Evolutionary conservation across 2,113 vertebrate species (phyloP).

Genomic region (Oxyura jamaicensis): DNA sequence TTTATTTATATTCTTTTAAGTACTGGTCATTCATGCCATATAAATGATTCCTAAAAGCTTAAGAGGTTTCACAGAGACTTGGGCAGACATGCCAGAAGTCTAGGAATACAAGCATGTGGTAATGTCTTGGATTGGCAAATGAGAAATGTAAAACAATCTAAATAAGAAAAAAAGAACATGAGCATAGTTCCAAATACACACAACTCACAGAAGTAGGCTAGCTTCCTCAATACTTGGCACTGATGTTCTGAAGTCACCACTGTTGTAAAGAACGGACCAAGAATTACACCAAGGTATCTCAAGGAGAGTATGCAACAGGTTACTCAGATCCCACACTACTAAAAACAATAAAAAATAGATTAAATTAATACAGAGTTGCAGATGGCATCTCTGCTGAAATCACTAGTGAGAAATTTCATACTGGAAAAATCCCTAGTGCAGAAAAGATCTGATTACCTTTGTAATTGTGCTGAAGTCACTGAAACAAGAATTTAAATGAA

Average conservation of each 20-base stretch:
- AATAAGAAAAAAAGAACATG: neutral
- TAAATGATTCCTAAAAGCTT: neutral
- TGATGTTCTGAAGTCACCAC: neutral
- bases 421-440: neutral
- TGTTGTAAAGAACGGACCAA: neutral
- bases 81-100: neutral
- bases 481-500: neutral
- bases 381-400: neutral
- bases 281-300: neutral
- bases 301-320: neutral
- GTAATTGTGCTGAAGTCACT: neutral
- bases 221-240: neutral
- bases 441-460: neutral
- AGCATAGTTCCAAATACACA: neutral
- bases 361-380: neutral
- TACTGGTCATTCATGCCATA: neutral
- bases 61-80: neutral
- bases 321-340: neutral
- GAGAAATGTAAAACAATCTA: neutral
- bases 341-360: neutral
- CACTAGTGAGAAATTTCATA: neutral
- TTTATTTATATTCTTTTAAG: neutral
- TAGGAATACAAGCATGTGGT: neutral
- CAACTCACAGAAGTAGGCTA: neutral
- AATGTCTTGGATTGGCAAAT: neutral